phyloP scores from a whole-genome alignment of 2,888 invertebrate genomes.

The Tubulanus polymorphus region DNA sequence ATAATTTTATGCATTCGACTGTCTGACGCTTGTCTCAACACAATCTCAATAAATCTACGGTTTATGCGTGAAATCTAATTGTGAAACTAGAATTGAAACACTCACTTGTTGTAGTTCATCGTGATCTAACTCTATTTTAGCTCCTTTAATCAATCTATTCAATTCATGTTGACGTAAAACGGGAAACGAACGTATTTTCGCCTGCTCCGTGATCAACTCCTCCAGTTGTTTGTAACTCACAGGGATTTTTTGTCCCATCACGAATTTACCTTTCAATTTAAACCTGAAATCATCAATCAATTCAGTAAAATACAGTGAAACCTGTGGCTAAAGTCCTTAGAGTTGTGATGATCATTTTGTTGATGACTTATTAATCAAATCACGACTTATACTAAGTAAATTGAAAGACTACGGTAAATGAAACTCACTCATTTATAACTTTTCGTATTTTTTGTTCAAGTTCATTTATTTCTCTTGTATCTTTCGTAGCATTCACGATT shows the following conservation, averaged over 20 bases:
- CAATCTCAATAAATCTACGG: too few species aligned
- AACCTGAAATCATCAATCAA: conserved; percentile 30
- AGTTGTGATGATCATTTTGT: too few species aligned
- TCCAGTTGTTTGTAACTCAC: conserved; percentile 45
- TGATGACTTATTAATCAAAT: background rate
- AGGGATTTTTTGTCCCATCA: conserved; percentile 48
- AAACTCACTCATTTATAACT: conserved; percentile 33
- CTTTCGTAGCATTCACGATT: conserved; percentile 34
- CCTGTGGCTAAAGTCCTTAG: background rate
- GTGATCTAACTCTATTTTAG: conserved; percentile 33
- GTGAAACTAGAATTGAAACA: too few species aligned
- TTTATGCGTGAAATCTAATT: too few species aligned
- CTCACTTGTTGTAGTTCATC: conserved; percentile 3
- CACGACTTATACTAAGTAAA: too few species aligned
- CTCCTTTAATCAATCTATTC: conserved; percentile 29
- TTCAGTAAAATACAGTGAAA: background rate
- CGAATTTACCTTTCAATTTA: conserved; percentile 31
- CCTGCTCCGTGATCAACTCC: conserved; percentile 32
- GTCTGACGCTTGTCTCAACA: too few species aligned
- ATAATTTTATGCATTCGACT: too few species aligned
- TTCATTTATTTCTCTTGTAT: conserved; percentile 30
- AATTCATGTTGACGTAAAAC: conserved; percentile 34
- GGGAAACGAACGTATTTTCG: conserved; percentile 27
- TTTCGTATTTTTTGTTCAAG: conserved; percentile 33
- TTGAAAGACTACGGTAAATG: background rate